Evolutionary conservation across 2,113 vertebrate species (phyloP).

Genomic region (Hiodon tergisus): DNA sequence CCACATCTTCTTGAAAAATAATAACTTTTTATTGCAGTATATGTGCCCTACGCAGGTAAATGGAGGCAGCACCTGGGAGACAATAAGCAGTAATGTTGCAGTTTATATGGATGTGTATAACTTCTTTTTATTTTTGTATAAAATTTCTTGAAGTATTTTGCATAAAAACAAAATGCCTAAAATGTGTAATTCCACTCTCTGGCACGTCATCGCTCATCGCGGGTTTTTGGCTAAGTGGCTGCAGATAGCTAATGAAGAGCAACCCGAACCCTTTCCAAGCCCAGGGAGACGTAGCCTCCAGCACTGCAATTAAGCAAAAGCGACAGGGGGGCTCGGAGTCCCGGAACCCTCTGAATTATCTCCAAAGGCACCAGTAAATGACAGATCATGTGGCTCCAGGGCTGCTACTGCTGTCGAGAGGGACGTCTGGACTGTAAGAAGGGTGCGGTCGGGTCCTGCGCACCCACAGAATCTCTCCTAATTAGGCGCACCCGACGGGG

Average conservation of each 20-base stretch:
- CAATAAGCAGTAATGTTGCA: no score
- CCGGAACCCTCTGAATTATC: conserved; percentile 3
- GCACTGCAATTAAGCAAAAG: neutral
- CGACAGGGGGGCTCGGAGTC: neutral
- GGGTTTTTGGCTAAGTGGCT: neutral
- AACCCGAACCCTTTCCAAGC: conserved; percentile 5
- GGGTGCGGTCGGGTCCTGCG: conserved; percentile 9
- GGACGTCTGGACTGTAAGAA: neutral
- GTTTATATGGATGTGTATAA: no score
- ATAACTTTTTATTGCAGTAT: no score
- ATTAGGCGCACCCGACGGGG: conserved; percentile 12
- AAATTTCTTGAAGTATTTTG: no score
- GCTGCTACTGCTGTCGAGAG: neutral
- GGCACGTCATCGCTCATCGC: neutral
- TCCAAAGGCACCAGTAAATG: conserved; percentile 24
- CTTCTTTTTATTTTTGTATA: no score
- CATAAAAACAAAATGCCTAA: no score
- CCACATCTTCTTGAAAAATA: no score
- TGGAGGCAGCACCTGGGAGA: no score
- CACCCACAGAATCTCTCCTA: conserved; percentile 10
- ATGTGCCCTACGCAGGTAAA: no score
- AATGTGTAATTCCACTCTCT: neutral
- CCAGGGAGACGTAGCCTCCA: neutral
- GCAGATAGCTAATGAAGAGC: neutral
- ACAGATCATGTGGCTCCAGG: conserved; percentile 2